Conservation (phyloP, 1,140 invertebrate species). For the Geopemphigus sp. region DNA sequence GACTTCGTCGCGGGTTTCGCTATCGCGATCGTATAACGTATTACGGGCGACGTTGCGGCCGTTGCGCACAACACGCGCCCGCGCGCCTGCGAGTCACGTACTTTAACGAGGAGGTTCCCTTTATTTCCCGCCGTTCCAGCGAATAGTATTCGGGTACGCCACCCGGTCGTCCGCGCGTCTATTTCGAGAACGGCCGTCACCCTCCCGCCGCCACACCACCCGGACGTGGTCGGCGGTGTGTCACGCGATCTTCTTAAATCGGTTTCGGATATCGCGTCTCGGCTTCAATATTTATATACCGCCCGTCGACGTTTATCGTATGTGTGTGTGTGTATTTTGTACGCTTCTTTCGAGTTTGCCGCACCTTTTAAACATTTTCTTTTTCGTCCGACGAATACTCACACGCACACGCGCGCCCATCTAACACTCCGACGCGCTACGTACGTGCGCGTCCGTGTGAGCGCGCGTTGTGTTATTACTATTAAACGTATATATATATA, state of each 20-base stretch:
- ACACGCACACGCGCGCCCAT: no score
- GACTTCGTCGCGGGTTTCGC: no score
- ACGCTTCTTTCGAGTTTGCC: neutral
- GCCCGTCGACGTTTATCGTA: no score
- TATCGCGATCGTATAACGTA: no score
- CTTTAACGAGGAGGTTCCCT: neutral
- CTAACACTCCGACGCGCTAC: neutral
- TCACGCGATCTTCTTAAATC: slow-evolving; percentile 4
- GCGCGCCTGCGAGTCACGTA: neutral
- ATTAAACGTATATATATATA: no score
- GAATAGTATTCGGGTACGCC: no score
- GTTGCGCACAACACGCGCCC: no score
- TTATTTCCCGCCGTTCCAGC: no score
- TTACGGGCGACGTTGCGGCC: no score
- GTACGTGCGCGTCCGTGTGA: neutral
- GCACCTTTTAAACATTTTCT: neutral
- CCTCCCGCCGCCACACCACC: no score
- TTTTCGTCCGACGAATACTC: neutral
- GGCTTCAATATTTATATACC: neutral
- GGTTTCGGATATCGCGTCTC: slow-evolving; percentile 15
- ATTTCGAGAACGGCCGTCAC: neutral
- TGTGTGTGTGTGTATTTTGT: no score
- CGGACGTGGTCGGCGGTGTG: neutral
- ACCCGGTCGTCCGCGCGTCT: neutral
- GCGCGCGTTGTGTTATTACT: no score